Percentiles rank a stretch among this genome's conserved stretches.
These are phyloP conservation scores for Ferrisia virgata DNA, from an alignment of 2,888 invertebrate species.

Conservation along the genomic window DNA sequence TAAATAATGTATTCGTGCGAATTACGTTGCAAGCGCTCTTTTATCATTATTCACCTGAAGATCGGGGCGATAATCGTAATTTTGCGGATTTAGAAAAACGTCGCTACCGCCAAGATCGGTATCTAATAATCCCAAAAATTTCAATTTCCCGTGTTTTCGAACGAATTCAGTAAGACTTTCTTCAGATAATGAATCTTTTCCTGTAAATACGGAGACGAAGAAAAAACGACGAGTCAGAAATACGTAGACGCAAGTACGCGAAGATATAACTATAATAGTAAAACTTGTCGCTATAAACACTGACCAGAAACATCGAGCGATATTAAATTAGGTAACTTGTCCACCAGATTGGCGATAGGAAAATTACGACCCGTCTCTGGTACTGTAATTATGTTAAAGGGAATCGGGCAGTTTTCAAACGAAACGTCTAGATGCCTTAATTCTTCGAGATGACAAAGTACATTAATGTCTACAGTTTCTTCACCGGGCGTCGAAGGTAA, in stretches of 20 bases:
- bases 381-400: constrained; percentile 20
- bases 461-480: not conserved
- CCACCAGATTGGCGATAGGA: constrained; percentile 54
- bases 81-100: constrained; percentile 56
- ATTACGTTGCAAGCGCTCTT: no score
- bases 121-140: constrained; percentile 60
- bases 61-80: constrained; percentile 54
- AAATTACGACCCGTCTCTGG: not conserved
- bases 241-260: not conserved
- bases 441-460: not conserved
- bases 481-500: not conserved
- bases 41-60: constrained; percentile 53
- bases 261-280: not conserved
- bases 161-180: constrained; percentile 56
- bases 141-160: constrained; percentile 55
- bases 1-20: no score
- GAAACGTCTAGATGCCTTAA: constrained; percentile 47
- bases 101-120: constrained; percentile 59
- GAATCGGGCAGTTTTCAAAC: constrained; percentile 36
- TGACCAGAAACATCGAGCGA: constrained; percentile 65
- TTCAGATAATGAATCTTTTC: constrained; percentile 57
- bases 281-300: constrained; percentile 39
- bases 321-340: constrained; percentile 59
- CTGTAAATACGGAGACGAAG: constrained; percentile 52
- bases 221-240: no score